phyloP scores from a whole-genome alignment of 2,888 invertebrate genomes.

The Agrochola circellaris region DNA sequence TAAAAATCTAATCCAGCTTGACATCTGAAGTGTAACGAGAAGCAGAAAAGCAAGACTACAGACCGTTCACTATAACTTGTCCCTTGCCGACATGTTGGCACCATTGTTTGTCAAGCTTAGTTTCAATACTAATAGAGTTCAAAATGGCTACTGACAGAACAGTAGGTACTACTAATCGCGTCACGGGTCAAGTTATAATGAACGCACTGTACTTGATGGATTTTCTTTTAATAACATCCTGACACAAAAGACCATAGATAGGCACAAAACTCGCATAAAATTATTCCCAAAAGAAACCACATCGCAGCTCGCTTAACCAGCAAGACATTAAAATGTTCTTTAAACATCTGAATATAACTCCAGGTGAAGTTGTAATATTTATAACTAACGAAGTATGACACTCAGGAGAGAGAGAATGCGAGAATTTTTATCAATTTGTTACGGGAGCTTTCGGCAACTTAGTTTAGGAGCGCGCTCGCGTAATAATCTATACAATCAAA shows the following conservation, averaged over 20 bases:
- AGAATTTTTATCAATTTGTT: conserved; percentile 85
- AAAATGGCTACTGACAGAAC: no score
- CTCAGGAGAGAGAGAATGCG: conserved; percentile 69
- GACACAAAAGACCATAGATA: no score
- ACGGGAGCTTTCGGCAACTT: conserved; percentile 60
- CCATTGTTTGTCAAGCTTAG: no score
- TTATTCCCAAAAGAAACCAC: not conserved
- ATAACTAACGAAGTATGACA: conserved; percentile 67
- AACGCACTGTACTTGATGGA: not conserved
- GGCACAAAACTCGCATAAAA: not conserved
- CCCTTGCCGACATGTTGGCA: no score
- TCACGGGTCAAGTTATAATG: no score
- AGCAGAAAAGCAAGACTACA: not conserved
- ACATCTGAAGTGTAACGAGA: not conserved
- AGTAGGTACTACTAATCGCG: no score
- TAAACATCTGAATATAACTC: conserved; percentile 5
- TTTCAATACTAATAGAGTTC: no score
- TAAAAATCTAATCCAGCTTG: not conserved
- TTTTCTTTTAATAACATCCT: not conserved
- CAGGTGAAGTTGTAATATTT: conserved; percentile 15
- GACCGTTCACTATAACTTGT: no score
- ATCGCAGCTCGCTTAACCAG: not conserved
- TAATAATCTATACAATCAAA: not conserved
- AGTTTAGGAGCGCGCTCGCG: conserved; percentile 45
- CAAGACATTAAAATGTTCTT: conserved; percentile 2